Conservation (phyloP, 1,140 invertebrate genomes). For the Helicoverpa armigera region DNA sequence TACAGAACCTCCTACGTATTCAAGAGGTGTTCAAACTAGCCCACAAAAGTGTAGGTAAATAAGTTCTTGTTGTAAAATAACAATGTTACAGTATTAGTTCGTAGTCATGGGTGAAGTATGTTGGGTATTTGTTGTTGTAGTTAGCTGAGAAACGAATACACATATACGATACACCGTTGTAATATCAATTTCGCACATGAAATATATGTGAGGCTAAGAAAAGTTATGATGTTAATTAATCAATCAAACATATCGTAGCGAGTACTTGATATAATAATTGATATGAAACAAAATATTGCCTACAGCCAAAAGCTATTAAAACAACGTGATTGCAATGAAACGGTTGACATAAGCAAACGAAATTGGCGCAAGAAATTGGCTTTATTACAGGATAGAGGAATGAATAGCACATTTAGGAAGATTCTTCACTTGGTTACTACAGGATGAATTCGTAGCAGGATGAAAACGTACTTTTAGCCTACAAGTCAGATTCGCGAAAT, state of each 20-base stretch:
- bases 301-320: no score
- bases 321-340: no score
- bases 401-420: no score
- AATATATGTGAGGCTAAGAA: not conserved
- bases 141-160: not conserved
- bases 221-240: not conserved
- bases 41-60: conserved; percentile 15
- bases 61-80: conserved; percentile 11
- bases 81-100: not conserved
- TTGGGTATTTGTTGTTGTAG: conserved; percentile 17
- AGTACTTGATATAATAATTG: no score
- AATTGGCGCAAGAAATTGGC: no score
- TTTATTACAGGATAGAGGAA: no score
- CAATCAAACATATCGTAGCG: not conserved
- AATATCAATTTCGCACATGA: not conserved
- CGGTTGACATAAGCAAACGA: no score
- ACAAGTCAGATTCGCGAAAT: no score
- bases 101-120: not conserved
- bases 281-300: no score
- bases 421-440: no score
- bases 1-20: not conserved
- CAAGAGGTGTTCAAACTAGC: conserved; percentile 3
- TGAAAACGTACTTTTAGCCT: no score
- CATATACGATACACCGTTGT: not conserved
- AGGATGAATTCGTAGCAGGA: no score